Evolutionary conservation across 2,113 vertebrate genomes (phyloP).

Genomic region (Petromus typicus): DNA sequence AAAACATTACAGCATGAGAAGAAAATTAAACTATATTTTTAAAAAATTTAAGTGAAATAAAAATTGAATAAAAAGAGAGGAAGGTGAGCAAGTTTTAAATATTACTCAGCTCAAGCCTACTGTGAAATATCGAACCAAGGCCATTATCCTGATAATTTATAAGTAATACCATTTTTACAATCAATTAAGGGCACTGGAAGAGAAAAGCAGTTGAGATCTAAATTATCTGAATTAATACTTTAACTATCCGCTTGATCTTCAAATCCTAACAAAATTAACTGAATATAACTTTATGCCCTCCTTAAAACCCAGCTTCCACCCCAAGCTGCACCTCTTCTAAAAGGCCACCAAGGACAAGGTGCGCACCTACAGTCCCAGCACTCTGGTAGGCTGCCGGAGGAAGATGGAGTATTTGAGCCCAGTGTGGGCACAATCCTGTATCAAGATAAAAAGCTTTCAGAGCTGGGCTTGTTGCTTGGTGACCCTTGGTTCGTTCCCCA

Average conservation of each 20-base stretch:
- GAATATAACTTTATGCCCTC: background rate
- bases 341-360: background rate
- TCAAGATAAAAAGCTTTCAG: background rate
- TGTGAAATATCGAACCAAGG: slow-evolving; percentile 29
- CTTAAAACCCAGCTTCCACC: background rate
- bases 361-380: background rate
- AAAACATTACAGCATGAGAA: slow-evolving; percentile 49
- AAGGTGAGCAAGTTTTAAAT: slow-evolving; percentile 4
- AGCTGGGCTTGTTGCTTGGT: background rate
- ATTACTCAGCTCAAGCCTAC: background rate
- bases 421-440: background rate
- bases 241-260: slow-evolving; percentile 2
- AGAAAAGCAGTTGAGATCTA: slow-evolving; percentile 22
- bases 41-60: slow-evolving; percentile 43
- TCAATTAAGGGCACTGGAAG: slow-evolving; percentile 4
- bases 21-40: slow-evolving; percentile 1
- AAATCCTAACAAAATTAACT: background rate
- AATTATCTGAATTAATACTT: slow-evolving; percentile 22
- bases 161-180: slow-evolving; percentile 16
- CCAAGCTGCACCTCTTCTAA: background rate
- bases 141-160: slow-evolving; percentile 35
- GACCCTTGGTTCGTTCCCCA: background rate
- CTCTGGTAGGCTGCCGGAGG: background rate
- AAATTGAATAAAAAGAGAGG: background rate
- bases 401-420: background rate